Evolutionary conservation across 2,113 vertebrate genomes (phyloP).

Genomic region (Rhagologus leucostigma): DNA sequence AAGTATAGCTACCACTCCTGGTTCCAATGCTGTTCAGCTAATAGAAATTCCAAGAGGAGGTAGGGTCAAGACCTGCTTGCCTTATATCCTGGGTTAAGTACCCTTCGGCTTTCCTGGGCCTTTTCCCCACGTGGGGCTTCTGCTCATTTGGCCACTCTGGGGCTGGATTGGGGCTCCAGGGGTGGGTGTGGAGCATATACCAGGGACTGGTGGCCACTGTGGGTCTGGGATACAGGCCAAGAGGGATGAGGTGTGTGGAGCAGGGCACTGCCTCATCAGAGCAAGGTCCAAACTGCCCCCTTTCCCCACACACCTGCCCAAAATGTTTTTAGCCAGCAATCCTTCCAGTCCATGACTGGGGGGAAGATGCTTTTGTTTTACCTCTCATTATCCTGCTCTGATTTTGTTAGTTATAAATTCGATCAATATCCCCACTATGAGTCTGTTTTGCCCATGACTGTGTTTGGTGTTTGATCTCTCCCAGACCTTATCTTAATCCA

Average conservation of each 20-base stretch:
- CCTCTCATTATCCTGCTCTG: neutral
- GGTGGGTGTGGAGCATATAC: neutral
- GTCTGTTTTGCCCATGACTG: fast-evolving
- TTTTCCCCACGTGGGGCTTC: neutral
- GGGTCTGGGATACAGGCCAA: neutral
- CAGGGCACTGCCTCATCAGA: neutral
- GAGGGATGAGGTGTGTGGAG: neutral
- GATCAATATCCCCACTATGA: neutral
- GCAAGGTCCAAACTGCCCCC: neutral
- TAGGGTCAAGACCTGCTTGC: neutral
- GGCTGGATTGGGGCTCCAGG: neutral
- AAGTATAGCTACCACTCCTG: neutral
- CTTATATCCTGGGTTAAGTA: neutral
- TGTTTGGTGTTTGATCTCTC: neutral
- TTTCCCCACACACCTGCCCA: fast-evolving
- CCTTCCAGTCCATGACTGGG: neutral
- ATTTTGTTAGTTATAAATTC: neutral
- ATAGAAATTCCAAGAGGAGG: neutral
- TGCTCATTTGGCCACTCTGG: neutral
- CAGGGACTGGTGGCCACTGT: too few species aligned
- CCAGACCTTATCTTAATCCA: neutral
- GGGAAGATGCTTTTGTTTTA: neutral
- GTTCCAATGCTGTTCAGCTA: neutral
- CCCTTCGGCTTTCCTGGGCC: neutral
- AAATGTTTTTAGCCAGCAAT: neutral